These are phyloP conservation scores for Antrozous pallidus DNA, from an alignment of 2,797 vertebrate genomes.

Conservation along the genomic window DNA sequence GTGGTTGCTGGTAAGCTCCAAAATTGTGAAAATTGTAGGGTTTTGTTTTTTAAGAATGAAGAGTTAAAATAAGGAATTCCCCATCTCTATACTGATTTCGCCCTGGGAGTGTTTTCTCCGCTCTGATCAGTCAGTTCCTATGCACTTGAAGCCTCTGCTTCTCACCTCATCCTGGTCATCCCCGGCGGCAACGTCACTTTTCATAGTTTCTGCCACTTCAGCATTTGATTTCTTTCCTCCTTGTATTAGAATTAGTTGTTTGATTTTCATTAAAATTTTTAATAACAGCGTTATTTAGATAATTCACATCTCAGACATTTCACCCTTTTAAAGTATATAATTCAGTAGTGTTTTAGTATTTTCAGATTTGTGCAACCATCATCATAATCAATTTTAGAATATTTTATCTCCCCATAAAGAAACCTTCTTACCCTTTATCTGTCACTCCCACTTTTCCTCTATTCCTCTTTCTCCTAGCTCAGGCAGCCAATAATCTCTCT, in stretches of 20 bases:
- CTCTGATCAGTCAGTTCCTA: background rate
- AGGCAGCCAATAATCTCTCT: background rate
- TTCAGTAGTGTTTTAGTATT: background rate
- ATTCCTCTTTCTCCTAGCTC: background rate
- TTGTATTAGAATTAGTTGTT: slow-evolving; percentile 18
- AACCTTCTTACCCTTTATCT: background rate
- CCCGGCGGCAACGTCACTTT: background rate
- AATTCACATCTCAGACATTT: background rate
- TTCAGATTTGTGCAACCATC: background rate
- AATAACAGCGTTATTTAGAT: slow-evolving; percentile 33
- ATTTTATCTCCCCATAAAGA: background rate
- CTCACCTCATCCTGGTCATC: background rate
- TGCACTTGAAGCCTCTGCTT: background rate
- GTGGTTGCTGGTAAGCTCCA: too few relatives aligned
- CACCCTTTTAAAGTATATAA: too few relatives aligned
- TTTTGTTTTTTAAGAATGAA: background rate
- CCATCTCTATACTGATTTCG: background rate
- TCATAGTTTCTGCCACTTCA: background rate
- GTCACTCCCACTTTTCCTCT: background rate
- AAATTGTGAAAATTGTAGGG: slow-evolving; percentile 21
- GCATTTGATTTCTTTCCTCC: slow-evolving; percentile 16
- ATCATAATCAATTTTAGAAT: slow-evolving; percentile 22
- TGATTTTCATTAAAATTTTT: background rate
- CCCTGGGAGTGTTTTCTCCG: background rate
- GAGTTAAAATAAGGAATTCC: background rate